Evolutionary conservation across 2,888 invertebrate genomes (phyloP).

Genomic region (Microplitis manilae): DNA sequence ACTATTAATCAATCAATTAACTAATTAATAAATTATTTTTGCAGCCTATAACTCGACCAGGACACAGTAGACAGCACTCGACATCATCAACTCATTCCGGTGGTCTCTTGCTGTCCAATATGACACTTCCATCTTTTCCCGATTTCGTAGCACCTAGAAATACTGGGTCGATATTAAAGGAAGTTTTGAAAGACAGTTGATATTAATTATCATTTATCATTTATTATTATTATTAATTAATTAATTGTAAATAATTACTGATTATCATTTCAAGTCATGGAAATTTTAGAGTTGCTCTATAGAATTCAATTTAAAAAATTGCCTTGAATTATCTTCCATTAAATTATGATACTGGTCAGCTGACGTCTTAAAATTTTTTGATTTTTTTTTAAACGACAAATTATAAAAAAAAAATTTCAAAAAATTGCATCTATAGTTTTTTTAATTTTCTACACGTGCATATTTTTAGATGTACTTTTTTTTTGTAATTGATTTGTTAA

Average conservation of each 20-base stretch:
- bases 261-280: not conserved
- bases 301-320: not conserved
- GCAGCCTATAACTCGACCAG: constrained; percentile 62
- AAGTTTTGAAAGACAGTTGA: constrained; percentile 76
- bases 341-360: not conserved
- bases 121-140: constrained; percentile 75
- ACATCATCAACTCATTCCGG: constrained; percentile 71
- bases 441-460: no score
- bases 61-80: constrained; percentile 67
- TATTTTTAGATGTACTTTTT: no score
- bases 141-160: constrained; percentile 75
- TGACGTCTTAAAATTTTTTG: no score
- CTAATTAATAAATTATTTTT: constrained; percentile 30
- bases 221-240: not conserved
- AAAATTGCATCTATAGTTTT: no score
- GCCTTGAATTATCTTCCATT: constrained; percentile 21
- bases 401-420: no score
- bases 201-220: constrained; percentile 57
- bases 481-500: no score
- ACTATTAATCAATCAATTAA: not conserved
- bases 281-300: constrained; percentile 1
- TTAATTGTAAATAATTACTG: not conserved
- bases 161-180: constrained; percentile 77
- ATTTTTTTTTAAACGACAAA: no score
- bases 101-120: constrained; percentile 72